Base-by-base conservation (phyloP, 2,113 vertebrate genomes). In the Charina bottae region DNA sequence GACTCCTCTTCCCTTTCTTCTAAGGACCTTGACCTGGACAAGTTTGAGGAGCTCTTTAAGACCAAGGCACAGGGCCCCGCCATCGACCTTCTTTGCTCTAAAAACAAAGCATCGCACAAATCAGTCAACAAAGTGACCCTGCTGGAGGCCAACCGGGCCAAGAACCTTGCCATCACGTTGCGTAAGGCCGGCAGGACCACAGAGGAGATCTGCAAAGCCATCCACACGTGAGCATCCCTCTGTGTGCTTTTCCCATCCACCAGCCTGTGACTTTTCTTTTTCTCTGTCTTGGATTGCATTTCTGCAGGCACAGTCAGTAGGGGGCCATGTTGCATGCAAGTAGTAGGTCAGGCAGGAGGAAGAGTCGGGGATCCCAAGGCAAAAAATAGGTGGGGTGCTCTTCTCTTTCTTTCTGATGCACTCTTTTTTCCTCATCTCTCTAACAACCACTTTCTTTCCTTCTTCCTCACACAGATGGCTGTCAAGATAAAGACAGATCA, bases 31-130 rank as follows among this genome's bases (percentile, higher is more conserved):
- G 99, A 99, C 28, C 97, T 99, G 94, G 99, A 99, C 95, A 98
- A 95, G 93, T 99, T 99, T n/a, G 99, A 99, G 97, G 99, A 99
- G 95, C 97, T 99, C 37, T 99, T 99, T 92, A 99, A 99, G 97
- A 99, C 99, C 42, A 99, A 99, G 96, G 99, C 99, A 0, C 99
- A 99, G 96, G 99, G 99, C 64, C 98, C 99, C 0, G 94, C 99
- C 28, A 97, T 99, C 49, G 99, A 99, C 92, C 92, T 99, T 11
- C 94, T 97, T 89, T 98, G 98, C 86, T 96, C 98, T 93, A 99
- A 99, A 97, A 98, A 91, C 96, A 99, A 99, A 94, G 98, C 98
- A 0, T 97, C 99, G 0, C 98, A 99, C 93, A 99, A 98, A 86
- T 95, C 96, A 0, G 97, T 97, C 68, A 98, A 98, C 97, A 99